Evolutionary conservation across 2,888 invertebrate genomes (phyloP), one percentile per base, ranked within the genome.

Genomic region (Cheilosia urbana): DNA sequence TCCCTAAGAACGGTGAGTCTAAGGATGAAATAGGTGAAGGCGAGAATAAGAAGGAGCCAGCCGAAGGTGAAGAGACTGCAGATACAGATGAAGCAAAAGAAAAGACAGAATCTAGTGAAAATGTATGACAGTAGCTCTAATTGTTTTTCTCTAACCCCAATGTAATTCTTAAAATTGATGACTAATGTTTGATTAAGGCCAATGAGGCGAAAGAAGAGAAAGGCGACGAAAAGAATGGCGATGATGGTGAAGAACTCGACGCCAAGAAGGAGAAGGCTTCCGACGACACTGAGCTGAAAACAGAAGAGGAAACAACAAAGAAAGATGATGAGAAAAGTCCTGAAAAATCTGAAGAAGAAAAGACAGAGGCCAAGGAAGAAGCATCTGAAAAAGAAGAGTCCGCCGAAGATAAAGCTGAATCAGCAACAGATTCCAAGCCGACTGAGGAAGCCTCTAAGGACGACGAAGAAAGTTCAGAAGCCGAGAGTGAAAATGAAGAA

Each of bases 161-260:
- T 24, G 73, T 68, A 19, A 72, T 60, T 66, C 66, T 60, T 34
- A 13, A 58, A 60, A 60, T 47, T 58, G 13, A 60, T 63, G 21
- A 63, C 76, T 27, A 88, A 82, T 79, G 73, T 79, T 80, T 68
- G 87, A 89, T 73, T 79, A 84, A 55, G 82, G 76, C 19, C 87
- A 88, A 76, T 27, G 76, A 77, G 30, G 75, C 60, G 7, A 75
- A 78, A 7, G 81, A 60, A 47, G 69, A 88, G 30, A 68, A 85
- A 27, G 62, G 68, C 11, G 84, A 87, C 17, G 88, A 87, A 51
- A 87, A 88, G n/a, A 69, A 73, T 4, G 77, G 47, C 21, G 17
- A 85, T 9, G 60, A 71, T 34, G 34, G 21, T 49, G 78, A 76
- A 53, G 53, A 58, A 15, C 65, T 55, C 9, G 76, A 82, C 49